These are phyloP conservation scores for Nemotelus pantherinus DNA, from an alignment of 2,888 invertebrate genomes.

Conservation along the genomic window DNA sequence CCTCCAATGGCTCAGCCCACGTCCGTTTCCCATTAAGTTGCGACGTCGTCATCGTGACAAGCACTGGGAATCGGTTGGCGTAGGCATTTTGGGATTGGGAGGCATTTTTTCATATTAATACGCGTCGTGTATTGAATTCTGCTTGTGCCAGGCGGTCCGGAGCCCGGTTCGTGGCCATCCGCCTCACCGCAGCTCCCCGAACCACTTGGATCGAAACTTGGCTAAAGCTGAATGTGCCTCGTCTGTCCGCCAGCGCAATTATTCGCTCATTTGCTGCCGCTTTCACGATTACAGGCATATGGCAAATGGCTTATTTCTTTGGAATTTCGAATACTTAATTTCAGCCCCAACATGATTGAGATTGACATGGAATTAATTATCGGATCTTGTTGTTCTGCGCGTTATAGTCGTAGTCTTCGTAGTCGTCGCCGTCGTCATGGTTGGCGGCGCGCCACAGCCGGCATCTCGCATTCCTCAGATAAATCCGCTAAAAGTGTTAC, in stretches of 20 bases:
- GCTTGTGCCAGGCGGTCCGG: conserved; percentile 6
- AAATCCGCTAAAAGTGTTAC: conserved; percentile 13
- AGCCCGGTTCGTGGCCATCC: not conserved
- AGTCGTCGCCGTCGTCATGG: conserved; percentile 1
- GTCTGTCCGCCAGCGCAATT: conserved; percentile 30
- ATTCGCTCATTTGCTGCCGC: conserved; percentile 17
- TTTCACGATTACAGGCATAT: conserved; percentile 26
- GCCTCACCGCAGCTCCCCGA: not conserved
- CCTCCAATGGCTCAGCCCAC: conserved; percentile 22
- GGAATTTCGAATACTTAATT: conserved; percentile 40
- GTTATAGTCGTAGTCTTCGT: not conserved
- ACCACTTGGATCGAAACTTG: not conserved
- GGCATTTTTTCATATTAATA: conserved; percentile 11
- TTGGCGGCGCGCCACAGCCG: conserved; percentile 17
- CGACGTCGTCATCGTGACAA: not conserved
- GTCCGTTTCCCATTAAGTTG: conserved; percentile 19
- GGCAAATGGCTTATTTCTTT: conserved; percentile 29
- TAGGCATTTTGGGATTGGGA: not conserved
- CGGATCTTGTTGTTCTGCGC: conserved; percentile 13
- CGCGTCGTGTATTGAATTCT: conserved; percentile 14
- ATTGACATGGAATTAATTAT: conserved; percentile 39
- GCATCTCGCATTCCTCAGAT: conserved; percentile 22
- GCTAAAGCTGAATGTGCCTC: too few relatives aligned
- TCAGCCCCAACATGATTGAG: conserved; percentile 27
- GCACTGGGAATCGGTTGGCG: not conserved